Evolutionary conservation across 2,113 vertebrate genomes (phyloP), one percentile per base, ranked within the genome.

Genomic region (Atlantisia rogersi): DNA sequence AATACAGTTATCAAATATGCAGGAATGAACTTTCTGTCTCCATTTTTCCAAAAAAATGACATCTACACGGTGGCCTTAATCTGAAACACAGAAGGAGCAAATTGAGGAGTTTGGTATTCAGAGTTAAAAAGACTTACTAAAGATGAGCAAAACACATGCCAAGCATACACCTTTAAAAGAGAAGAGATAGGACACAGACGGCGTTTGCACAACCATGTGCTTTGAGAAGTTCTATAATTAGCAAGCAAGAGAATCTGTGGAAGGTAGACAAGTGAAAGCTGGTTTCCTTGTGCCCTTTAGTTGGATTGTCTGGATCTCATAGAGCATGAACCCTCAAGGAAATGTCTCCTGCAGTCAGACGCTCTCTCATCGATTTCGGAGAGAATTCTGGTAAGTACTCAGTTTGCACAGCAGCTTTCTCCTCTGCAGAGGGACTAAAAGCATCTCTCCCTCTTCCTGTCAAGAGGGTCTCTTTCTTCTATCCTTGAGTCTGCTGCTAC

Each of bases 301-400:
- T 17, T 94, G 63, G 16, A 42, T 46, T 64, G 3, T 21, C 26
- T 53, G 44, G 19, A 35, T 73, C 40, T 59, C 5, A 1, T 1
- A 69, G 42, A 46, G 4, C 19, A 31, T 1, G 19, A 80, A 31
- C 7, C 10, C 31, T 39, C 26, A 32, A 0, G 1, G 42, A n/a
- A 85, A 50, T 0, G 1, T 8, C 21, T 76, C 15, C 24, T 64
- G 25, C 22, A 64, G 25, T 52, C 59, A 63, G 16, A 46, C 20
- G 5, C 15, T 9, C 10, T 50, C n/a, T 40, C 8, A 35, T 13
- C 11, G 1, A 1, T 39, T 25, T 52, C 29, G 26, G 10, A 85
- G 15, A 75, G 26, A 16, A 29, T 24, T 82, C 25, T 29, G 6
- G 26, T 18, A 59, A 74, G 20, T 46, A n/a, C 4, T 14, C 22